Evolutionary conservation across 1,140 invertebrate species (phyloP).

Genomic region (Scaptomyza montana): DNA sequence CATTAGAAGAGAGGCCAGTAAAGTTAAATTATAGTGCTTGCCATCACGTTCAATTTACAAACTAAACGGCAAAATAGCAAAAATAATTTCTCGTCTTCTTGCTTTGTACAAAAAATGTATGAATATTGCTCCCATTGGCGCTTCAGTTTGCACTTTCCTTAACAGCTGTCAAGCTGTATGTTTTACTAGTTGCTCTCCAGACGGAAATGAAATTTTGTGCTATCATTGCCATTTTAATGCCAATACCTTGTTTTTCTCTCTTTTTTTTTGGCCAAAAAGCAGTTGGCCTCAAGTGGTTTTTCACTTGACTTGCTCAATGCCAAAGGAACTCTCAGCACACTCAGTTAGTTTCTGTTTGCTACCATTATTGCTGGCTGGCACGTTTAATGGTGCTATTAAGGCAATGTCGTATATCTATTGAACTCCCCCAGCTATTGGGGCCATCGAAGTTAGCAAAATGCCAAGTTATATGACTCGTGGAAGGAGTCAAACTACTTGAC

Average conservation of each 20-base stretch:
- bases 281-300: conserved; percentile 17
- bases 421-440: not conserved
- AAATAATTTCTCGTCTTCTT: conserved; percentile 56
- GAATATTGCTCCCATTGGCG: conserved; percentile 46
- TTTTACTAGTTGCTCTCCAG: conserved; percentile 59
- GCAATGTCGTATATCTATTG: conserved; percentile 25
- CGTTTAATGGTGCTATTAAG: conserved; percentile 73
- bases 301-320: conserved; percentile 15
- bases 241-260: conserved; percentile 17
- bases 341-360: conserved; percentile 7
- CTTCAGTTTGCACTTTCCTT: conserved; percentile 45
- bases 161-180: conserved; percentile 4
- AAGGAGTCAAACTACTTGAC: not conserved
- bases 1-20: conserved; percentile 29
- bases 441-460: not conserved
- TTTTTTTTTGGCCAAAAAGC: not conserved
- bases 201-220: conserved; percentile 69
- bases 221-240: conserved; percentile 62
- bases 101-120: conserved; percentile 57
- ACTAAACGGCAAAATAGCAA: conserved; percentile 57
- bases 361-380: conserved; percentile 55
- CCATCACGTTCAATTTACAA: conserved; percentile 57
- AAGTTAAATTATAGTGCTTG: conserved; percentile 10
- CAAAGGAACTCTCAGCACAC: conserved; percentile 26
- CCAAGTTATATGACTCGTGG: not conserved